A percentile compares a stretch with the other conserved stretches of the same genome.
Conservation (phyloP, 2,888 invertebrate species). For the Dryobota labecula region DNA sequence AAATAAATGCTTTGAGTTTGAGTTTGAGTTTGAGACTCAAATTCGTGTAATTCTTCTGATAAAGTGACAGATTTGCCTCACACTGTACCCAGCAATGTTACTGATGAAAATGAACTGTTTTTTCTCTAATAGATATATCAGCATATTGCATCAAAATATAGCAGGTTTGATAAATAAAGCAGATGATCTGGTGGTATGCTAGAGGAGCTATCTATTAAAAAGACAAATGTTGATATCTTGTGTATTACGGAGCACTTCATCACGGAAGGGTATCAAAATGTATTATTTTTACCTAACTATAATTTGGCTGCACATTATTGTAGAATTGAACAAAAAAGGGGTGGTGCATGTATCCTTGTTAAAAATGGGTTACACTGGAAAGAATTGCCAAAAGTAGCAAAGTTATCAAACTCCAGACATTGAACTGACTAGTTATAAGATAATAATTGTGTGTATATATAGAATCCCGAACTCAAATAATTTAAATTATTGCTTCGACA, state of each 20-base stretch:
- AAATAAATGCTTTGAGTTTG: too few relatives aligned
- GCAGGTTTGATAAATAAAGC: slow-evolving; percentile 1
- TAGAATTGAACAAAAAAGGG: neutral
- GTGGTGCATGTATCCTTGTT: neutral
- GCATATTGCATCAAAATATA: slow-evolving; percentile 2
- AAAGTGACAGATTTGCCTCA: neutral
- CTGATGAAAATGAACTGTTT: slow-evolving; percentile 8
- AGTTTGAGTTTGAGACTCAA: too few relatives aligned
- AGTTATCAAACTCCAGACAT: too few relatives aligned
- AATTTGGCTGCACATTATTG: slow-evolving; percentile 6
- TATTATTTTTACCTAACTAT: neutral
- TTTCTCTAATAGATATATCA: neutral
- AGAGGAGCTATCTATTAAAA: neutral
- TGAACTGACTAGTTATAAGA: too few relatives aligned
- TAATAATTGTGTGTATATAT: too few relatives aligned
- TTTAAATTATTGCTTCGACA: too few relatives aligned
- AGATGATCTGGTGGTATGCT: slow-evolving; percentile 1
- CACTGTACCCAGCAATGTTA: neutral
- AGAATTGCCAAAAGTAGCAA: too few relatives aligned
- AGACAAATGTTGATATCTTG: slow-evolving; percentile 1
- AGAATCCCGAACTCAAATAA: too few relatives aligned
- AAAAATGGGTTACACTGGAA: too few relatives aligned
- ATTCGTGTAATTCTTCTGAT: neutral
- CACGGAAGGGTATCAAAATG: neutral
- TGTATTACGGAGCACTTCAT: slow-evolving; percentile 9